Percentiles rank a stretch among this genome's conserved stretches.
phyloP scores from a whole-genome alignment of 2,888 invertebrate genomes.

The Synanthedon myopaeformis region DNA sequence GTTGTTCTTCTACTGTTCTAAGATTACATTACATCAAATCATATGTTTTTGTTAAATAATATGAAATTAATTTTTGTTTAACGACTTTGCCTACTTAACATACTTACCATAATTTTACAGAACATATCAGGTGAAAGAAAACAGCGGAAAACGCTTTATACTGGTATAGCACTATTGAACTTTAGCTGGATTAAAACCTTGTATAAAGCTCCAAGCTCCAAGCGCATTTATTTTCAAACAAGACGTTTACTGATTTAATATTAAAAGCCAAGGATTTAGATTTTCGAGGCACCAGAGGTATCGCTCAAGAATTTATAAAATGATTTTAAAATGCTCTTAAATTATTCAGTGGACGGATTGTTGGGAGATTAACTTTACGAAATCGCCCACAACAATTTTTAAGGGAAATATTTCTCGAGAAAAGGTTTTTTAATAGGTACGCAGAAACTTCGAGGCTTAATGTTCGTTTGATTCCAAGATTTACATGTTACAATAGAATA shows the following conservation, averaged over 20 bases:
- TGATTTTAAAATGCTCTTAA: conserved; percentile 34
- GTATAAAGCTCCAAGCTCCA: not conserved
- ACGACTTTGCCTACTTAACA: not conserved
- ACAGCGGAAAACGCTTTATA: not conserved
- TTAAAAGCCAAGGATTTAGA: conserved; percentile 26
- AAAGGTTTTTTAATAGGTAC: not conserved
- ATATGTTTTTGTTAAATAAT: no score
- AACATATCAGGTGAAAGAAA: not conserved
- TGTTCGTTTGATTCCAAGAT: no score
- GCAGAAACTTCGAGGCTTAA: no score
- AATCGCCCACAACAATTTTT: conserved; percentile 13
- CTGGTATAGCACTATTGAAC: not conserved
- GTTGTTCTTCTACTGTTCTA: no score
- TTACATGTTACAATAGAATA: no score
- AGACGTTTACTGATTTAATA: conserved; percentile 24
- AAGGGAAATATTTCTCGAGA: conserved; percentile 10
- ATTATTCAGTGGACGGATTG: conserved; percentile 34
- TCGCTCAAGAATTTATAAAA: conserved; percentile 25
- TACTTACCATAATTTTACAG: not conserved
- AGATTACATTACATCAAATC: no score
- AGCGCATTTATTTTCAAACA: conserved; percentile 9
- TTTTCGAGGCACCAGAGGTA: conserved; percentile 15
- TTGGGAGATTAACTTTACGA: conserved; percentile 30
- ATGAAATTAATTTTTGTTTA: not conserved
- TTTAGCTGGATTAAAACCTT: not conserved